phyloP scores from a whole-genome alignment of 2,888 invertebrate species.

The Microctonus hyperodae region DNA sequence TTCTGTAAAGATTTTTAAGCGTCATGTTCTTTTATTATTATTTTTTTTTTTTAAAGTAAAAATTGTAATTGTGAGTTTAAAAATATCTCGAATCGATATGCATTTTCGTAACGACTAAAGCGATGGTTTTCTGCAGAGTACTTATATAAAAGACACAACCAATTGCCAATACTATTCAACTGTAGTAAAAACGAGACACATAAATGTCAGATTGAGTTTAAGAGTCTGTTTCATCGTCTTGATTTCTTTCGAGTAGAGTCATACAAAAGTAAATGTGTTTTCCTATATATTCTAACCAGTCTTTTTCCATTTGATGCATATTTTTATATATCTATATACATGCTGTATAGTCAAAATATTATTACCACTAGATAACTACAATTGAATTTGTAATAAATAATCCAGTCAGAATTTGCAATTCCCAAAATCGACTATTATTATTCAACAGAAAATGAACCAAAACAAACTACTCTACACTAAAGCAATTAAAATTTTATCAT shows the following conservation, averaged over 20 bases:
- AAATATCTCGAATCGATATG: background rate
- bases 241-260: conserved; percentile 3
- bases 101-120: background rate
- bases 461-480: no score
- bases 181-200: conserved; percentile 42
- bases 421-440: conserved; percentile 2
- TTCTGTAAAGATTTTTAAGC: background rate
- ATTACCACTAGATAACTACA: background rate
- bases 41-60: background rate
- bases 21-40: conserved; percentile 6
- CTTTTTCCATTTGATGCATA: background rate
- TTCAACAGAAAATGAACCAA: background rate
- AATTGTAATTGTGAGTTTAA: background rate
- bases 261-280: conserved; percentile 7
- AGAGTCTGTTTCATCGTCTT: conserved; percentile 27
- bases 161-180: conserved; percentile 48
- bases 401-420: background rate
- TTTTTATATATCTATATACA: background rate
- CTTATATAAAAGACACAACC: conserved; percentile 26
- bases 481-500: background rate
- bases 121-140: background rate
- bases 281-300: background rate
- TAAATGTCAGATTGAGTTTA: conserved; percentile 39
- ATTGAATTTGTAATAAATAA: background rate
- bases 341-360: background rate